These are phyloP conservation scores for Holacanthus passer DNA, from an alignment of 2,113 vertebrate genomes.

Conservation along the genomic window DNA sequence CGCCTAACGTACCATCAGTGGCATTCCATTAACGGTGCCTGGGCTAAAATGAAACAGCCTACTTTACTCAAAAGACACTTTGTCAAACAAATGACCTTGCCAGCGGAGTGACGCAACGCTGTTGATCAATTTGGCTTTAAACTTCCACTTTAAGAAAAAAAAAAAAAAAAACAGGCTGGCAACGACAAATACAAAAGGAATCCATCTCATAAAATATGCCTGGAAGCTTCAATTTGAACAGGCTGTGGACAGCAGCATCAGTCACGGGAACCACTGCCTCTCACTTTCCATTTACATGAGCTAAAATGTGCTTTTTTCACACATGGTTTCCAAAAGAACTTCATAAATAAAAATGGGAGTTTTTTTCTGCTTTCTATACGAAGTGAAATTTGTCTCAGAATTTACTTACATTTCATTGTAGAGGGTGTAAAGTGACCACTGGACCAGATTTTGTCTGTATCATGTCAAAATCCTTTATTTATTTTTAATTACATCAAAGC, in stretches of 20 bases:
- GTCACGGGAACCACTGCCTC: conserved; percentile 65
- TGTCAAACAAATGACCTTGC: conserved; percentile 81
- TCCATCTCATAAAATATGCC: conserved; percentile 81
- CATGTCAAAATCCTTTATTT: neutral
- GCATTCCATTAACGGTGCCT: conserved; percentile 72
- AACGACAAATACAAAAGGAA: conserved; percentile 74
- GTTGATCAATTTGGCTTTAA: conserved; percentile 79
- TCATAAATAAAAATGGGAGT: conserved; percentile 24
- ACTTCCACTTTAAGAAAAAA: conserved; percentile 72
- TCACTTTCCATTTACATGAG: conserved; percentile 53
- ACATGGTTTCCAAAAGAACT: conserved; percentile 31
- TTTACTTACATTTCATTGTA: neutral
- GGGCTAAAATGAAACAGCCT: conserved; percentile 73
- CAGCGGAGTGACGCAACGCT: conserved; percentile 49
- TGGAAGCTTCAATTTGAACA: conserved; percentile 75
- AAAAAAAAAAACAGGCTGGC: conserved; percentile 53
- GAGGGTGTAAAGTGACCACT: neutral
- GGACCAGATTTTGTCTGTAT: neutral
- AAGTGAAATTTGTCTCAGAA: neutral
- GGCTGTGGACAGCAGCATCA: conserved; percentile 67
- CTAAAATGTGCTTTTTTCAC: conserved; percentile 33
- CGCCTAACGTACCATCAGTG: conserved; percentile 68
- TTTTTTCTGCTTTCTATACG: neutral
- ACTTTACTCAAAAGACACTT: conserved; percentile 75
- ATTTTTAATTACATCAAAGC: too few species aligned